Base-by-base conservation (phyloP, 2,888 invertebrate genomes). In the Tetrapedia diversipes region DNA sequence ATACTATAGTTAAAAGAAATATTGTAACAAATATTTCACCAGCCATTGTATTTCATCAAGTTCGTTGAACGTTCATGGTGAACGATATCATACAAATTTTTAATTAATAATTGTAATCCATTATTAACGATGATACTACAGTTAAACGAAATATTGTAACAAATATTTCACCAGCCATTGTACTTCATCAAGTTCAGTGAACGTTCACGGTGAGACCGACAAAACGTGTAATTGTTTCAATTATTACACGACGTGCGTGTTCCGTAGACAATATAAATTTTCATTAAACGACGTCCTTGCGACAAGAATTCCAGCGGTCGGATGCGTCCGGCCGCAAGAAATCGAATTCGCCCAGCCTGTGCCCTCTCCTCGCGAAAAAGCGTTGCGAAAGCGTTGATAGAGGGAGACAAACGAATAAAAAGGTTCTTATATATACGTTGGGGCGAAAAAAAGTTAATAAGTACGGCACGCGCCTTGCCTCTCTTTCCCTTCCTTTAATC, bases 401-500 rank as follows among this genome's bases (percentile, higher is more conserved):
- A 70, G 68, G 53, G 45, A 73, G 68, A 59, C 51, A 51, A 22
- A 70, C 45, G 57, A 71, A 67, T 59, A 69, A 75, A 67, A 76
- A 67, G 69, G 24, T 27, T n/a, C 41, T 60, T 37, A 79, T 76
- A 69, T 69, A 75, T 76, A 79, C 71, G 71, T 74, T 63, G 37
- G 57, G 67, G 51, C 68, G 78, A 72, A 84, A 86, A 86, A 56
- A 85, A 88, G 86, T 86, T 87, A 88, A 87, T 87, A 87, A 88
- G 83, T 85, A 81, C 82, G 88, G 88, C 88, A 88, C 88, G 88
- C 88, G 88, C 85, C 83, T 80, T 79, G 74, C 82, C 69, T 53
- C 77, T 71, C 83, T 63, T 49, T 68, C 68, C 67, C 69, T 80
- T 64, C 41, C 53, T 63, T 68, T 68, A 67, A 60, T 60, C 59